Percentiles rank a stretch among this genome's conserved stretches.
These are phyloP conservation scores for Megaceryle maxima DNA, from an alignment of 2,113 vertebrate species.

Conservation along the genomic window DNA sequence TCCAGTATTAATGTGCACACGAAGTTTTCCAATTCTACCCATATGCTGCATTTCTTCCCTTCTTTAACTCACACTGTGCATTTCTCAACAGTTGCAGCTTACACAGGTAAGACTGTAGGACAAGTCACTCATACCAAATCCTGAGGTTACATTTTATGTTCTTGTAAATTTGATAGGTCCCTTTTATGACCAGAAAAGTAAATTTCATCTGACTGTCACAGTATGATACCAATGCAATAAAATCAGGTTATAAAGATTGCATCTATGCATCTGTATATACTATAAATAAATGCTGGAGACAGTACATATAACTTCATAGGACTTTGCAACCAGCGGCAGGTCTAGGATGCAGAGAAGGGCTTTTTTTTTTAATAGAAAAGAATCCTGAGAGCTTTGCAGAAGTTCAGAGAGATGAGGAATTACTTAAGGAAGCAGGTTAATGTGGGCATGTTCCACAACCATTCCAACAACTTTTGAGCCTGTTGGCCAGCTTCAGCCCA, in stretches of 20 bases:
- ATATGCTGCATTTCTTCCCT: neutral
- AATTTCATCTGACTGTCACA: neutral
- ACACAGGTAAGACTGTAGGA: neutral
- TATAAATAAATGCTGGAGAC: neutral
- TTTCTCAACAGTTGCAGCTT: neutral
- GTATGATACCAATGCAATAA: neutral
- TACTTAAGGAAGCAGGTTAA: neutral
- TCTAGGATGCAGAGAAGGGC: neutral
- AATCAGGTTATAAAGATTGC: neutral
- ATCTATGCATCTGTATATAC: neutral
- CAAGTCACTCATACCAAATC: neutral
- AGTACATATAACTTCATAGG: neutral
- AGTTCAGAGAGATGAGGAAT: neutral
- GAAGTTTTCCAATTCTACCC: neutral
- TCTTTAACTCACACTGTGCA: neutral
- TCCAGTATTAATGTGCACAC: neutral
- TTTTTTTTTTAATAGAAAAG: neutral
- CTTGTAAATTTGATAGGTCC: neutral
- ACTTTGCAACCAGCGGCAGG: neutral
- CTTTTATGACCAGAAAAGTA: neutral
- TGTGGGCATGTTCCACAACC: neutral
- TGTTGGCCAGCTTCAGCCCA: neutral
- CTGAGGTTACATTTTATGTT: neutral
- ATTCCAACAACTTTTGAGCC: neutral
- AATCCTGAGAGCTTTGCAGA: neutral